Evolutionary conservation across 2,797 vertebrate species (phyloP), one percentile per base, ranked within the genome.

Genomic region (Scomberomorus guttatus): DNA sequence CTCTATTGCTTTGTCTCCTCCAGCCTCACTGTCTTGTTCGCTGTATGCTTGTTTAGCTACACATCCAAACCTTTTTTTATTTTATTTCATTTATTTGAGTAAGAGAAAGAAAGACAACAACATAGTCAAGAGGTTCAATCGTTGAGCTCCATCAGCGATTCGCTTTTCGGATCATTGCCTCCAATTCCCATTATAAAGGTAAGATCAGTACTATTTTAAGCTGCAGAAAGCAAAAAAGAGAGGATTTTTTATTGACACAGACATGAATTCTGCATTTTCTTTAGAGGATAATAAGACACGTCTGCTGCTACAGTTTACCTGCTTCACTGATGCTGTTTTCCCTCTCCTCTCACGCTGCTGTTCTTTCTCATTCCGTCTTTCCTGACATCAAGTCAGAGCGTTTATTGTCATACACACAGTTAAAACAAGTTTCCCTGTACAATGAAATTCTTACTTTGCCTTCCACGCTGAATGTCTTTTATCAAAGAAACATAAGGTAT

Each of bases 261-360:
- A 37, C 37, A 37, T 18, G 14, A 60, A 77, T 66, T 62, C 39
- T n/a, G 3, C 44, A 14, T 66, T 79, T 63, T 42, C 22, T 54
- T 73, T 58, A 5, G 5, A 50, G 77, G 52, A 48, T 57, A 57
- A 75, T 64, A 60, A 52, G 57, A 18, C 58, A 55, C 17, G 54
- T 67, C 79, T 59, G 57, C 72, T 50, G 76, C 72, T n/a, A n/a
- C 65, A 62, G 65, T 82, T 71, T 68, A 70, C 64, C 81, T 79
- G 77, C 65, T 32, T 59, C 69, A 42, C 9, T 34, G 81, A 39
- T 25, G 25, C 18, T 56, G 15, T 79, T 64, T 50, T 22, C 39
- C 46, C n/a, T 46, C 29, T 50, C 34, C 39, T 52, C 48, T 72
- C 20, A 3, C 11, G 32, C 25, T 74, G 14, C 62, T 34, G 8